Percentiles rank a stretch among this genome's conserved stretches.
Evolutionary conservation across 2,797 vertebrate genomes (phyloP).

Genomic region (Yasuhikotakia modesta): DNA sequence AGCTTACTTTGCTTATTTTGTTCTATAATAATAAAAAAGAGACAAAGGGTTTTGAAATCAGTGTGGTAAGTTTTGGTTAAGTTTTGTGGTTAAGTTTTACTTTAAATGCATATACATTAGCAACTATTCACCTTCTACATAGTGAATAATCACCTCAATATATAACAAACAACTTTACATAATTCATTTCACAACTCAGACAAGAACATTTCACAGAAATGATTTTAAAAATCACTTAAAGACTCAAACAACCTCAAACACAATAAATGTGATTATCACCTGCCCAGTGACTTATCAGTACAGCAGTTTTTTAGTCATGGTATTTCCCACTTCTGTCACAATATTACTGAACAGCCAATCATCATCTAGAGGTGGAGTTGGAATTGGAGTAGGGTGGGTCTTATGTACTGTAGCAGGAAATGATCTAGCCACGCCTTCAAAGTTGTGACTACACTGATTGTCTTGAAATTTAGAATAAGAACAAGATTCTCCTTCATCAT

Average conservation of each 20-base stretch:
- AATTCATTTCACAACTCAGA: neutral
- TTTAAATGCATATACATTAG: slow-evolving; percentile 3
- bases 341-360: slow-evolving; percentile 80
- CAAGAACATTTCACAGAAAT: slow-evolving; percentile 51
- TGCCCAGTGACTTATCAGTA: neutral
- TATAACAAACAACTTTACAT: neutral
- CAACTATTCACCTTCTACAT: neutral
- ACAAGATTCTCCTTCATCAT: slow-evolving; percentile 45
- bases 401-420: slow-evolving; percentile 67
- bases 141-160: neutral
- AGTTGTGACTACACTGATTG: slow-evolving; percentile 50
- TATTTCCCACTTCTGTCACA: slow-evolving; percentile 50
- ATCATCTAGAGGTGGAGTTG: slow-evolving; percentile 69
- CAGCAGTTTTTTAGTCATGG: slow-evolving; percentile 1
- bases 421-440: slow-evolving; percentile 76
- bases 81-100: slow-evolving; percentile 60
- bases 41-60: slow-evolving; percentile 73
- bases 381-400: slow-evolving; percentile 56
- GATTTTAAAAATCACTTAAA: slow-evolving; percentile 10
- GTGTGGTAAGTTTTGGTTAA: too few species aligned
- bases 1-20: too few species aligned
- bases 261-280: neutral
- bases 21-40: too few species aligned
- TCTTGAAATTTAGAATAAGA: slow-evolving; percentile 48
- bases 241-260: neutral